Evolutionary conservation across 2,797 vertebrate species (phyloP).

Genomic region (Dendrocincla fuliginosa): DNA sequence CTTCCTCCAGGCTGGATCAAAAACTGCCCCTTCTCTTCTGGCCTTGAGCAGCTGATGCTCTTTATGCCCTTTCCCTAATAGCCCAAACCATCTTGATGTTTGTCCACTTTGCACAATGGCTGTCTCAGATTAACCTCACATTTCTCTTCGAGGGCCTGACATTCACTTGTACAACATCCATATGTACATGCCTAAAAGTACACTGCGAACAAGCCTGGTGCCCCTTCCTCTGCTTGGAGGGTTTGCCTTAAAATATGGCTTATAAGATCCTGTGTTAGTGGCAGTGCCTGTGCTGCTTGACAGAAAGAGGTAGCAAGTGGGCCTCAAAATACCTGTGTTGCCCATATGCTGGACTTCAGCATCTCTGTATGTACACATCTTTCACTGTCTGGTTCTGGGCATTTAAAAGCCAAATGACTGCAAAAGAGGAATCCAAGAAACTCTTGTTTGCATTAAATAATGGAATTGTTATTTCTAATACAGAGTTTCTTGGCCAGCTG

Average conservation of each 20-base stretch:
- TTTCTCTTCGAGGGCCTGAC: neutral
- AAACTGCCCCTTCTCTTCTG: neutral
- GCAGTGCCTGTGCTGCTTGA: neutral
- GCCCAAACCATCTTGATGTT: neutral
- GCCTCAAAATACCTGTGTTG: neutral
- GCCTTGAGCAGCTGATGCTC: neutral
- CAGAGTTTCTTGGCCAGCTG: neutral
- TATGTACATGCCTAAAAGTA: accelerated
- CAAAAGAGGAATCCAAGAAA: neutral
- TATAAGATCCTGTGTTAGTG: neutral
- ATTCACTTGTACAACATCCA: neutral
- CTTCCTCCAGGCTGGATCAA: neutral
- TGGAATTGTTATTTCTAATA: neutral
- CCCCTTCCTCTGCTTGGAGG: neutral
- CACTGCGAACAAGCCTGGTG: accelerated
- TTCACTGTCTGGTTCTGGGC: neutral
- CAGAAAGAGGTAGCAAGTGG: neutral
- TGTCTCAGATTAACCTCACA: neutral
- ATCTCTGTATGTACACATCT: neutral
- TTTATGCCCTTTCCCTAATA: neutral
- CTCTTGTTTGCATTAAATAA: neutral
- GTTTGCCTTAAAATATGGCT: neutral
- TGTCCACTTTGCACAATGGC: accelerated
- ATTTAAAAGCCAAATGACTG: neutral
- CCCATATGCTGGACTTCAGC: neutral